These are phyloP conservation scores for Seira sanloemensis DNA, from an alignment of 2,888 invertebrate genomes.

Conservation along the genomic window DNA sequence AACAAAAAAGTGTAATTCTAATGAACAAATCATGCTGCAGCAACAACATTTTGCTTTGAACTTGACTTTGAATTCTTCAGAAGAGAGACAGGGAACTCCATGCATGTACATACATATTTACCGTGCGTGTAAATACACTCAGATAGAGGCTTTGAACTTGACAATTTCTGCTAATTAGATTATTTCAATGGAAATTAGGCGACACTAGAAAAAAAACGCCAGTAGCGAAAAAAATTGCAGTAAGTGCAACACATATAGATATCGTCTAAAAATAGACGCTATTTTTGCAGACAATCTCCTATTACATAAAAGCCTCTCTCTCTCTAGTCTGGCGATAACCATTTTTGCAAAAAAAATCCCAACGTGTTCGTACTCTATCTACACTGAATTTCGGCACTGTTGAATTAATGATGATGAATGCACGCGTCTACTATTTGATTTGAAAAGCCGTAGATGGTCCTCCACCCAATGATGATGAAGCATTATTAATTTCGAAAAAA, in stretches of 20 bases:
- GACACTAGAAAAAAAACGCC: background rate
- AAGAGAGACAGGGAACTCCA: no score
- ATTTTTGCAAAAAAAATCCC: background rate
- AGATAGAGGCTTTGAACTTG: background rate
- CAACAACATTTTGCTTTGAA: no score
- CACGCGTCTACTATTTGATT: background rate
- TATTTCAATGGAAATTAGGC: slow-evolving; percentile 1
- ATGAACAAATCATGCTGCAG: no score
- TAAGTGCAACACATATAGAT: background rate
- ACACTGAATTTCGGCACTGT: background rate
- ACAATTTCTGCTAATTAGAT: background rate
- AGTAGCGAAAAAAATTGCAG: background rate
- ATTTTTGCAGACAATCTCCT: background rate
- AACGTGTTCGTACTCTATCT: no score
- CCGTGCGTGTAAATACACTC: background rate
- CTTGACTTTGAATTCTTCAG: no score
- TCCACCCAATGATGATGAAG: slow-evolving; percentile 30
- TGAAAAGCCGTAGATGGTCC: slow-evolving; percentile 21
- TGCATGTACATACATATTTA: background rate
- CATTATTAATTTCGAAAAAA: slow-evolving; percentile 44
- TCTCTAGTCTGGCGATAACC: background rate
- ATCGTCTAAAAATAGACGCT: background rate
- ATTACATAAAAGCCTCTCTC: no score
- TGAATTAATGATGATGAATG: background rate
- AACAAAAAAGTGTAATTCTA: no score